Evolutionary conservation across 2,797 vertebrate species (phyloP).

Genomic region (Pseudomugil tenellus): DNA sequence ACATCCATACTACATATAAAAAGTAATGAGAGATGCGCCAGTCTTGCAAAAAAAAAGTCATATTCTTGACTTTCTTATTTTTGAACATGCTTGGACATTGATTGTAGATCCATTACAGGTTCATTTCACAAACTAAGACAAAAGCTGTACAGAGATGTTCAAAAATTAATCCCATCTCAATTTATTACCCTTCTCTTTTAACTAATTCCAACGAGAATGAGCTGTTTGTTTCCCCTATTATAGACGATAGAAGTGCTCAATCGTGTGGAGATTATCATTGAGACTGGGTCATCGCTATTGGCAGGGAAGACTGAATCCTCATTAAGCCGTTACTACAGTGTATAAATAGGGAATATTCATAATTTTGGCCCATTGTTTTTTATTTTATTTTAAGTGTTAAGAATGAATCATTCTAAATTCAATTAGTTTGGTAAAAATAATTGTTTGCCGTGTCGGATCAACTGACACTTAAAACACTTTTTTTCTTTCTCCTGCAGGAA

Average conservation of each 20-base stretch:
- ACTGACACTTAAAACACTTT: conserved; percentile 1
- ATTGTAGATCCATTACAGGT: too few species aligned
- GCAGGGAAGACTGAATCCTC: background rate
- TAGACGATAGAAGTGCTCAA: background rate
- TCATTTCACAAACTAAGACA: too few species aligned
- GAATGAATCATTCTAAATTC: background rate
- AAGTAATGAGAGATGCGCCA: too few species aligned
- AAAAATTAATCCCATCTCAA: too few species aligned
- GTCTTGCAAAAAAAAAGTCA: too few species aligned
- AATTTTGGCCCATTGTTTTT: background rate
- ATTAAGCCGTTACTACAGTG: background rate
- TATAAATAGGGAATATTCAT: conserved; percentile 8
- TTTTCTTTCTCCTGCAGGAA: conserved; percentile 83
- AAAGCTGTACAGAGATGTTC: too few species aligned
- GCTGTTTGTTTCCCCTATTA: too few species aligned
- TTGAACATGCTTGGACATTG: too few species aligned
- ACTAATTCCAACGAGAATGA: too few species aligned
- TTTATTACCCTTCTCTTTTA: too few species aligned
- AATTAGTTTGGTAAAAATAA: conserved; percentile 15
- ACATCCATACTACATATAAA: too few species aligned
- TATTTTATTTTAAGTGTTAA: background rate
- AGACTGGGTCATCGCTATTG: conserved; percentile 16
- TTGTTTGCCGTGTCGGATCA: conserved; percentile 20
- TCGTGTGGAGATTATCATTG: background rate
- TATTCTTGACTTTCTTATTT: too few species aligned